A percentile compares a stretch with the other conserved stretches of the same genome.
phyloP scores from a whole-genome alignment of 2,888 invertebrate genomes.

The Athalia rosae region DNA sequence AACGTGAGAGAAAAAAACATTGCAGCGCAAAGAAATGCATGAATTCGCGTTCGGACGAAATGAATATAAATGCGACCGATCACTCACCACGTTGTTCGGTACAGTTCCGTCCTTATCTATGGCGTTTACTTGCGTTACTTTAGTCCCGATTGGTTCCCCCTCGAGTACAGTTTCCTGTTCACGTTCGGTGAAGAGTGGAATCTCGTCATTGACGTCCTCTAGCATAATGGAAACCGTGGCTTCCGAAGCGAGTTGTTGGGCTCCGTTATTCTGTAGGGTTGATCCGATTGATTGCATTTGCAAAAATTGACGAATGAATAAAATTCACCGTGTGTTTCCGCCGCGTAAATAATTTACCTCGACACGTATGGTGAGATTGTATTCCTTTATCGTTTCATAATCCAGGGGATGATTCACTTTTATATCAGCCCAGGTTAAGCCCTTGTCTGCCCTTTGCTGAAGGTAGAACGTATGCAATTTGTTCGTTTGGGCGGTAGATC shows the following conservation, averaged over 20 bases:
- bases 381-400: constrained; percentile 96
- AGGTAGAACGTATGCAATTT: constrained; percentile 96
- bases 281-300: too few species aligned
- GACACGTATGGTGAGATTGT: constrained; percentile 95
- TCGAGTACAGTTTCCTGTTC: constrained; percentile 96
- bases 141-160: constrained; percentile 95
- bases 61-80: not conserved
- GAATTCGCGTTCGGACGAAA: not conserved
- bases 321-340: too few species aligned
- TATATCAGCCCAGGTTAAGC: constrained; percentile 96
- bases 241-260: constrained; percentile 95
- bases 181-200: constrained; percentile 95
- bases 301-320: too few species aligned
- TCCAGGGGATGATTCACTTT: constrained; percentile 97
- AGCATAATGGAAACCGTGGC: constrained; percentile 95
- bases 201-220: constrained; percentile 98
- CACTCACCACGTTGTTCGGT: constrained; percentile 92
- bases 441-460: constrained; percentile 94
- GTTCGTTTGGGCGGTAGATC: constrained; percentile 96
- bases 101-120: constrained; percentile 97
- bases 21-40: not conserved
- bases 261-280: constrained; percentile 89
- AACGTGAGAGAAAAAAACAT: not conserved
- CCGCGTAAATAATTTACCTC: constrained; percentile 82
- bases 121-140: constrained; percentile 96